A percentile compares a stretch with the other conserved stretches of the same genome.
These are phyloP conservation scores for Anarrhichthys ocellatus DNA, from an alignment of 2,113 vertebrate species.

Conservation along the genomic window DNA sequence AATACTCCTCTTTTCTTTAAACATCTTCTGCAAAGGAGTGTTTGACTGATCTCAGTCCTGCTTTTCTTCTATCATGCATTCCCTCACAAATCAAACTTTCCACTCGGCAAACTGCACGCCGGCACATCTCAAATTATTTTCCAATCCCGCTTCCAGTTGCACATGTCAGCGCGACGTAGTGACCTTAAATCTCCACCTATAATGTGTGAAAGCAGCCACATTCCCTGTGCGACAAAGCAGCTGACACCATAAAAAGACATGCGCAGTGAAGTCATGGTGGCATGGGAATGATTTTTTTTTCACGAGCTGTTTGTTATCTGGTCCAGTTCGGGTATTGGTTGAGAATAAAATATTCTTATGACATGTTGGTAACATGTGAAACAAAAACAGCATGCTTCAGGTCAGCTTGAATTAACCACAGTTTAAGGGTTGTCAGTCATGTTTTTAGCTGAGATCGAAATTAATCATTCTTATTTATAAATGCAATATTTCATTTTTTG, in stretches of 20 bases:
- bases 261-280: slow-evolving; percentile 13
- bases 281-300: not conserved
- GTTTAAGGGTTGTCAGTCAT: not conserved
- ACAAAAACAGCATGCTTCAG: not conserved
- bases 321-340: slow-evolving; percentile 5
- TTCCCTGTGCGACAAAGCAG: slow-evolving; percentile 18
- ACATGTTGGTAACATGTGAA: slow-evolving; percentile 18
- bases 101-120: slow-evolving; percentile 2
- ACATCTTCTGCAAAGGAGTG: not conserved
- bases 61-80: slow-evolving; percentile 16
- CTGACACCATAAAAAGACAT: slow-evolving; percentile 30
- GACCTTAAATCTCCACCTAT: slow-evolving; percentile 49
- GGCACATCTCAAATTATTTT: slow-evolving; percentile 59
- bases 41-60: slow-evolving; percentile 13
- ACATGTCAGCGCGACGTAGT: slow-evolving; percentile 44
- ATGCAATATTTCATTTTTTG: not conserved
- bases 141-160: slow-evolving; percentile 35
- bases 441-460: not conserved
- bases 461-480: not conserved
- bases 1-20: not conserved
- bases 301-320: slow-evolving; percentile 16
- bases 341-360: not conserved
- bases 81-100: slow-evolving; percentile 54
- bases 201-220: slow-evolving; percentile 19
- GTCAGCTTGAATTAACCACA: not conserved